Conservation (phyloP, 2,888 invertebrate genomes). For the Troides oblongomaculatus region DNA sequence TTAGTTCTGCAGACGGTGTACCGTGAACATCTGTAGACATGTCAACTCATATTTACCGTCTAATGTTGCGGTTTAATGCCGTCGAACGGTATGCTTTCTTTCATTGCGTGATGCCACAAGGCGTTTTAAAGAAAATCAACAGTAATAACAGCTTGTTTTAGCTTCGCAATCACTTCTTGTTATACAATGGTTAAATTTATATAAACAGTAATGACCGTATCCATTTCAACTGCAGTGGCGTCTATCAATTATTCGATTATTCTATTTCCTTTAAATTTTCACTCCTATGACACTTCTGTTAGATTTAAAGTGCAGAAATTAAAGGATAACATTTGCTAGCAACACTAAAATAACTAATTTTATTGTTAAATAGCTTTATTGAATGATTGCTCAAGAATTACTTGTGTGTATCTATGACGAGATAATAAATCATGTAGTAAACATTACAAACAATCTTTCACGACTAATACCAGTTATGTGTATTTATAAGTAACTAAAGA, state of each 20-base stretch:
- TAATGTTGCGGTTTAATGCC: not conserved
- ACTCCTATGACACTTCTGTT: too few relatives aligned
- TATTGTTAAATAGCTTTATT: too few relatives aligned
- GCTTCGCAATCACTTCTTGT: not conserved
- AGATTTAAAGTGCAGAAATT: too few relatives aligned
- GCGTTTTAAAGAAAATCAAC: not conserved
- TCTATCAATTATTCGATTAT: not conserved
- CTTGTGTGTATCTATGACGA: too few relatives aligned
- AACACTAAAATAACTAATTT: too few relatives aligned
- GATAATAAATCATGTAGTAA: too few relatives aligned
- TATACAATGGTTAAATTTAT: not conserved
- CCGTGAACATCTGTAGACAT: not conserved
- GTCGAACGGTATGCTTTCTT: not conserved
- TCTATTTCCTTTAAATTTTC: not conserved
- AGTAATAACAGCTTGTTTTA: not conserved
- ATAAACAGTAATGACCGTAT: not conserved
- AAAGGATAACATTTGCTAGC: too few relatives aligned
- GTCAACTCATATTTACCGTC: not conserved
- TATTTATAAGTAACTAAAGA: too few relatives aligned
- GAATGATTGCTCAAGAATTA: too few relatives aligned
- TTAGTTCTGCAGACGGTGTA: not conserved
- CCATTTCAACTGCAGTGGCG: not conserved
- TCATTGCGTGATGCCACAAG: slow-evolving; percentile 2
- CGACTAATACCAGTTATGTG: too few relatives aligned
- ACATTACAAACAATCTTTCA: too few relatives aligned